Conservation (phyloP, 2,888 invertebrate genomes). For the Gerris lacustris region DNA sequence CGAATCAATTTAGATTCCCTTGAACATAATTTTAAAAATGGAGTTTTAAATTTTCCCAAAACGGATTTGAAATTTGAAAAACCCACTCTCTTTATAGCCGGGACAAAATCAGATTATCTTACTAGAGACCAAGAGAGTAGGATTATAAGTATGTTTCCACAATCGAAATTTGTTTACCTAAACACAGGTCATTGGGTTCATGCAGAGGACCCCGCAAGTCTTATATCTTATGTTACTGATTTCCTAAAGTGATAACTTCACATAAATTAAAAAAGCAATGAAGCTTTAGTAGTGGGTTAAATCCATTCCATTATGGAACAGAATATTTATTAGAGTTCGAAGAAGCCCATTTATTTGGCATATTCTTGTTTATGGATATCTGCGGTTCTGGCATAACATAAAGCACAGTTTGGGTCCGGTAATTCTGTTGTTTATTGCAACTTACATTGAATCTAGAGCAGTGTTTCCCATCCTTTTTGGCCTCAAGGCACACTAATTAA, state of each 20-base stretch:
- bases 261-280: no score
- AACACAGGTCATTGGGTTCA: constrained; percentile 92
- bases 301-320: no score
- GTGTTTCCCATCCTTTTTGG: no score
- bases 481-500: no score
- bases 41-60: constrained; percentile 54
- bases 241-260: constrained; percentile 38
- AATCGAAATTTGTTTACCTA: constrained; percentile 52
- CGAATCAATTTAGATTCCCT: constrained; percentile 65
- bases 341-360: no score
- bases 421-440: no score
- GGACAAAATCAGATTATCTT: constrained; percentile 67
- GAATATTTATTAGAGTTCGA: no score
- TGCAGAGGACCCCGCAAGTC: constrained; percentile 72
- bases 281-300: no score
- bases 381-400: no score
- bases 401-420: no score
- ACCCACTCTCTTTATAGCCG: constrained; percentile 72
- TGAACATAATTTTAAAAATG: constrained; percentile 47
- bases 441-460: no score
- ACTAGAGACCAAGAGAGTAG: constrained; percentile 41
- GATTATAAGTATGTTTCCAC: constrained; percentile 60
- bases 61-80: constrained; percentile 42
- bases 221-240: constrained; percentile 50
- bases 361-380: no score